These are phyloP conservation scores for Brachyptera risi DNA, from an alignment of 2,888 invertebrate species.

Conservation along the genomic window DNA sequence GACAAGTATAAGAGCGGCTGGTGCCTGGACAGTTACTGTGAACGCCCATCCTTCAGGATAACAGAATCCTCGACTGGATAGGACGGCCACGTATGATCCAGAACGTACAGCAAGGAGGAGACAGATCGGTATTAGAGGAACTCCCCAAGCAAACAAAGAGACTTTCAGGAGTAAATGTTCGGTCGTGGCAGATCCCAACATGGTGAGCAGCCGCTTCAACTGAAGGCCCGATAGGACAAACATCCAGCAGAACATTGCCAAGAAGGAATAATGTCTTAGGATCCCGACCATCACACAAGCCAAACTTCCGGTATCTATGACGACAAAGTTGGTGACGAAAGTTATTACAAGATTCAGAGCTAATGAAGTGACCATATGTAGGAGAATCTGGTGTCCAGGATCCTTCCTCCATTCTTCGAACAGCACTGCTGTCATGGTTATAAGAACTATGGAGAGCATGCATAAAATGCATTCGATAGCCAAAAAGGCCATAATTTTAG, in stretches of 20 bases:
- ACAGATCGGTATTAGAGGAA: neutral
- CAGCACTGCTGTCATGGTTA: neutral
- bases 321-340: neutral
- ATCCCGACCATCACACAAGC: conserved; percentile 10
- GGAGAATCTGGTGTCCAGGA: neutral
- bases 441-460: no score
- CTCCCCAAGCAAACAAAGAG: conserved; percentile 7
- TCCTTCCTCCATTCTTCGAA: neutral
- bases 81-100: neutral
- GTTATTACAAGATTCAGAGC: neutral
- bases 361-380: neutral
- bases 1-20: conserved; percentile 1
- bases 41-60: conserved; percentile 17
- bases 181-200: neutral
- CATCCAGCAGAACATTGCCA: conserved; percentile 21
- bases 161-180: conserved; percentile 8
- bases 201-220: neutral
- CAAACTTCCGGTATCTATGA: neutral
- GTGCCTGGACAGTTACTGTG: conserved; percentile 5
- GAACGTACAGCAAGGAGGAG: neutral
- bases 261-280: conserved; percentile 13
- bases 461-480: no score
- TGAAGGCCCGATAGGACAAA: conserved; percentile 18
- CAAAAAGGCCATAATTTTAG: no score
- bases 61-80: conserved; percentile 1